Conservation (phyloP, 2,888 invertebrate genomes). For the Dicyrtomina minuta region DNA sequence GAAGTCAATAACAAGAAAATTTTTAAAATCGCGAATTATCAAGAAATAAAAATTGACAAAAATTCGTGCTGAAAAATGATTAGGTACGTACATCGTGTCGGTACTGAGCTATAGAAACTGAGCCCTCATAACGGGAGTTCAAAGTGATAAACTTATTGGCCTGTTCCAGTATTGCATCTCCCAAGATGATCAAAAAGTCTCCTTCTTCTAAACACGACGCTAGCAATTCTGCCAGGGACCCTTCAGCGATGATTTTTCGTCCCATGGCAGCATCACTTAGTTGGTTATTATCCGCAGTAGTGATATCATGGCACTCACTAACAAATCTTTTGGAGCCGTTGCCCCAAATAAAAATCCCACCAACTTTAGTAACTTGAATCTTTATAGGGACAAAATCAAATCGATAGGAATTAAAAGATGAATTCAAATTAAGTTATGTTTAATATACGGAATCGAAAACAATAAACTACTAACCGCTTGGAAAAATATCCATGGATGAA, state of each 20-base stretch:
- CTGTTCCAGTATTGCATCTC: background rate
- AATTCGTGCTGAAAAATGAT: no score
- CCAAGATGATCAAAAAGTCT: background rate
- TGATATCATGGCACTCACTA: background rate
- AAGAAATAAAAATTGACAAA: no score
- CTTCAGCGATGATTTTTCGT: background rate
- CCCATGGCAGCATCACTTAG: background rate
- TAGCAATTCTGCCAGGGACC: background rate
- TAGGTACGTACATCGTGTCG: no score
- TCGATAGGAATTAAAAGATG: no score
- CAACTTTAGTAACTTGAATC: background rate
- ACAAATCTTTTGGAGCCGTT: background rate
- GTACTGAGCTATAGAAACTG: no score
- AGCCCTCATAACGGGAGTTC: slow-evolving; percentile 7
- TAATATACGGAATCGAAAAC: no score
- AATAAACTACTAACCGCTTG: no score
- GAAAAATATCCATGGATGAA: no score
- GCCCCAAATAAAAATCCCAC: background rate
- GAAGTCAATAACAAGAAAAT: no score
- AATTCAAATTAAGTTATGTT: no score
- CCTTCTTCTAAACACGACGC: background rate
- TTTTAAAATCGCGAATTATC: no score
- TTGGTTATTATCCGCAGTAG: background rate
- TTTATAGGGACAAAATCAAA: no score
- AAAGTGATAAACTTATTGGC: background rate